Percentiles rank a stretch among this genome's conserved stretches.
These are phyloP conservation scores for silkworm (Bombyx mori) DNA, from an alignment of 1,140 invertebrate species.

Conservation along the genomic window DNA sequence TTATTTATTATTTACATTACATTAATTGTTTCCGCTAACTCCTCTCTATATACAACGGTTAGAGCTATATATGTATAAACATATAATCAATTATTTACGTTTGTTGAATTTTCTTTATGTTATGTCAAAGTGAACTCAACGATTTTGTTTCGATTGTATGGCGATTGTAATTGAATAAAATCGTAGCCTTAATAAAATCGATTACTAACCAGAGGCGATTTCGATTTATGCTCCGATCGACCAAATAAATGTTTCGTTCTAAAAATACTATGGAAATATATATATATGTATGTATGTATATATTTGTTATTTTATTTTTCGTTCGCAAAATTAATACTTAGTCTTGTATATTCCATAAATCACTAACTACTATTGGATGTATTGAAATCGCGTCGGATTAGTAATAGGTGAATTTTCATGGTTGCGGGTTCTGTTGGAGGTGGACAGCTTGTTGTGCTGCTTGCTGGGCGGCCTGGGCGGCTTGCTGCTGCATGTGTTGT, in stretches of 20 bases:
- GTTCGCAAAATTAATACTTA: not conserved
- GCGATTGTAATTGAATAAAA: slow-evolving; percentile 13
- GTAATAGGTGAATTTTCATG: slow-evolving; percentile 73
- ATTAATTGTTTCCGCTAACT: slow-evolving; percentile 41
- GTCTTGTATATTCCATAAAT: slow-evolving; percentile 11
- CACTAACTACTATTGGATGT: slow-evolving; percentile 13
- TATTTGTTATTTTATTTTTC: too few species aligned
- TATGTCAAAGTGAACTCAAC: too few species aligned
- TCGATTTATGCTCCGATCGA: slow-evolving; percentile 33
- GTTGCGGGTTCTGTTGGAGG: slow-evolving; percentile 65
- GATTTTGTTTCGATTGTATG: too few species aligned
- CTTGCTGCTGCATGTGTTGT: slow-evolving; percentile 25
- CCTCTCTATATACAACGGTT: slow-evolving; percentile 62
- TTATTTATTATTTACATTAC: slow-evolving; percentile 55
- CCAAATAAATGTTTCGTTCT: slow-evolving; percentile 8
- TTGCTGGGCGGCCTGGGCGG: slow-evolving; percentile 50
- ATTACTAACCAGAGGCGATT: slow-evolving; percentile 66
- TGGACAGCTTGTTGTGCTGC: slow-evolving; percentile 65
- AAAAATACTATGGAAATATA: slow-evolving; percentile 26
- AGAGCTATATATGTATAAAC: slow-evolving; percentile 50
- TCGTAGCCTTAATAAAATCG: slow-evolving; percentile 18
- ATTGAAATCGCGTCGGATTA: slow-evolving; percentile 68
- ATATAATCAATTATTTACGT: slow-evolving; percentile 23
- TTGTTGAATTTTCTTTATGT: slow-evolving; percentile 10
- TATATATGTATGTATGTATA: not conserved